Evolutionary conservation across 2,797 vertebrate species (phyloP), one percentile per base, ranked within the genome.

Genomic region (Capromys pilorides): DNA sequence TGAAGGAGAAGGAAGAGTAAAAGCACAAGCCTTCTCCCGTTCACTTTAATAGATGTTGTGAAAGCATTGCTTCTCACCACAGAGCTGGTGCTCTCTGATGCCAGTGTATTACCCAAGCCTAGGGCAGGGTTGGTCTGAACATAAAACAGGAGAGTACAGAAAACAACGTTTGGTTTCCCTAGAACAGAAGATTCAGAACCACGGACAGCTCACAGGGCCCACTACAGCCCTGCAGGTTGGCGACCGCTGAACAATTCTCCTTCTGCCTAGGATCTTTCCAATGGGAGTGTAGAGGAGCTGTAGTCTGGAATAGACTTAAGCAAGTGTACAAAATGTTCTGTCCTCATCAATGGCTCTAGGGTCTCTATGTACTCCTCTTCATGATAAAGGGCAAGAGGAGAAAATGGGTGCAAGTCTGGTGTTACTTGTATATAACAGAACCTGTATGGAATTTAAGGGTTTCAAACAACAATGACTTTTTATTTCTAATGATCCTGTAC

Each of bases 1-100:
- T 92, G 86, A 73, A 88, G 69, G 71, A 88, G 61, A 94, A 75
- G 24, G 77, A 81, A 90, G 39, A 91, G 79, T 19, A 13, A 90
- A 92, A 54, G 57, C 49, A 11, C 75, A 89, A 41, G 41, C 1
- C 9, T 93, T 94, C 36, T 86, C 90, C 62, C 49, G 51, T 71
- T 85, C 59, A 19, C 67, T 83, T 92, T n/a, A 95, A 62, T 45
- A 73, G 82, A 31, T 66, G 45, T 33, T 67, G 41, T 80, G 69
- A 62, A 59, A 71, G 28, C 33, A 67, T 64, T 26, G 73, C 26
- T 73, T 31, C 59, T 45, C 59, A 41, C 12, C 13, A 41, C 18
- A 90, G 33, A 26, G 21, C n/a, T 49, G 33, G 21, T 66, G 62
- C 22, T 61, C 62, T 86, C 62, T 22, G 36, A 39, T 59, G 79